Percentiles rank a stretch among this genome's conserved stretches.
Evolutionary conservation across 2,888 invertebrate species (phyloP).

Genomic region (Catocala fraxini): DNA sequence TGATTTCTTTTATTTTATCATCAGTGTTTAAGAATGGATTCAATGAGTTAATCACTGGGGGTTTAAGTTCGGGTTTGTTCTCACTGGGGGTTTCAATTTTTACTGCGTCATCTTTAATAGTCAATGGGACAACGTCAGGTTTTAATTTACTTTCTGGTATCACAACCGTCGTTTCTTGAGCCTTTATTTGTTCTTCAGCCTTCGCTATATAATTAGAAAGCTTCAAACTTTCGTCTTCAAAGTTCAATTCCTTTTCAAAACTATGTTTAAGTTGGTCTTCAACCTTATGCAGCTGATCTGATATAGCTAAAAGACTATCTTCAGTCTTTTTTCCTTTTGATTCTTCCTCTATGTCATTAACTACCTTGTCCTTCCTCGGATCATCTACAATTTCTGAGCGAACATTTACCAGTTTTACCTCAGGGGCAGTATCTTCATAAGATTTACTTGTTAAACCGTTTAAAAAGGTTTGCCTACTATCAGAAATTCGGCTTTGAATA

Average conservation of each 20-base stretch:
- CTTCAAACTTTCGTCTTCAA: slow-evolving; percentile 72
- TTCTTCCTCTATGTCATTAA: slow-evolving; percentile 40
- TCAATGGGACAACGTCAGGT: slow-evolving; percentile 65
- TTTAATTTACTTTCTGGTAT: slow-evolving; percentile 64
- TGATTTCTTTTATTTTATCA: slow-evolving; percentile 76
- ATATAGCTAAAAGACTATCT: slow-evolving; percentile 83
- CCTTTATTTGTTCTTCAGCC: slow-evolving; percentile 63
- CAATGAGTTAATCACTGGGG: slow-evolving; percentile 66
- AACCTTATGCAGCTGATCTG: slow-evolving; percentile 81
- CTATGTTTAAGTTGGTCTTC: slow-evolving; percentile 83
- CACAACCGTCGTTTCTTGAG: slow-evolving; percentile 66
- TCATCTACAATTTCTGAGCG: slow-evolving; percentile 61
- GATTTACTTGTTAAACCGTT: slow-evolving; percentile 78
- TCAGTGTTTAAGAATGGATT: slow-evolving; percentile 78
- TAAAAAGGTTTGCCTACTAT: slow-evolving; percentile 82
- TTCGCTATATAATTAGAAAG: slow-evolving; percentile 65
- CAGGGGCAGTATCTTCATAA: slow-evolving; percentile 59
- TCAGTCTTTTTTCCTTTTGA: slow-evolving; percentile 81
- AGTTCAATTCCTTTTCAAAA: slow-evolving; percentile 79
- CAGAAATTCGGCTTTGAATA: slow-evolving; percentile 82
- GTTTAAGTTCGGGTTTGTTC: slow-evolving; percentile 43
- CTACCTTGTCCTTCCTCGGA: slow-evolving; percentile 41
- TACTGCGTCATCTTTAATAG: slow-evolving; percentile 66
- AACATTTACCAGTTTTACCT: slow-evolving; percentile 66
- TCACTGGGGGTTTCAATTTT: slow-evolving; percentile 55